Evolutionary conservation across 2,797 vertebrate genomes (phyloP).

Genomic region (Brotogeris chrysoptera): DNA sequence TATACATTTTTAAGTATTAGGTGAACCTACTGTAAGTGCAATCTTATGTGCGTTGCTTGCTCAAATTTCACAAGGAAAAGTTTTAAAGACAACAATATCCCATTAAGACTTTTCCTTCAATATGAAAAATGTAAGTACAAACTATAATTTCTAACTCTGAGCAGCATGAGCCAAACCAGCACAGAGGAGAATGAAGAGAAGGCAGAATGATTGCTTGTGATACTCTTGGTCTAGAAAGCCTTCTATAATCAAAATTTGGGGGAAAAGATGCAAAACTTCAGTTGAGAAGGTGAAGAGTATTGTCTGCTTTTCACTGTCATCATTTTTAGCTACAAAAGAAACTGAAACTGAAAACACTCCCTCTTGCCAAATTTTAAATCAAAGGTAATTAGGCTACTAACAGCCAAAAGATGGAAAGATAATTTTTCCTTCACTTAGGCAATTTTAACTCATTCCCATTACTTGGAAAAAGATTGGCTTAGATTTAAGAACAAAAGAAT

Average conservation of each 20-base stretch:
- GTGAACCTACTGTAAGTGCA: neutral
- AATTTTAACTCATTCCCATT: neutral
- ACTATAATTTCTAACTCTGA: neutral
- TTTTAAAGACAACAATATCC: neutral
- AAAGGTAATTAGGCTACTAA: neutral
- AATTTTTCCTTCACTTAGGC: neutral
- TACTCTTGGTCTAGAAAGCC: neutral
- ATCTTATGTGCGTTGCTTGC: neutral
- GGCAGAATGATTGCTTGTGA: neutral
- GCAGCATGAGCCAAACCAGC: neutral
- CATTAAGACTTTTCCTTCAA: neutral
- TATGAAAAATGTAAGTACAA: neutral
- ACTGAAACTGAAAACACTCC: neutral
- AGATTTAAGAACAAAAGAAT: neutral
- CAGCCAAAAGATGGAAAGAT: neutral
- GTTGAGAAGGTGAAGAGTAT: neutral
- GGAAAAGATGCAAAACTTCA: neutral
- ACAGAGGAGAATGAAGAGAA: neutral
- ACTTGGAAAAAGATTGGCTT: neutral
- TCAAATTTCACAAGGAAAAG: neutral
- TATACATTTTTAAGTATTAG: neutral
- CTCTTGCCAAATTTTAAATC: neutral
- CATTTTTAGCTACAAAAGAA: neutral
- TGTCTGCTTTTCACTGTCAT: neutral
- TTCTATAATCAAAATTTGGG: neutral